These are phyloP conservation scores for Larimichthys crocea DNA, from an alignment of 2,113 vertebrate species.

Conservation along the genomic window DNA sequence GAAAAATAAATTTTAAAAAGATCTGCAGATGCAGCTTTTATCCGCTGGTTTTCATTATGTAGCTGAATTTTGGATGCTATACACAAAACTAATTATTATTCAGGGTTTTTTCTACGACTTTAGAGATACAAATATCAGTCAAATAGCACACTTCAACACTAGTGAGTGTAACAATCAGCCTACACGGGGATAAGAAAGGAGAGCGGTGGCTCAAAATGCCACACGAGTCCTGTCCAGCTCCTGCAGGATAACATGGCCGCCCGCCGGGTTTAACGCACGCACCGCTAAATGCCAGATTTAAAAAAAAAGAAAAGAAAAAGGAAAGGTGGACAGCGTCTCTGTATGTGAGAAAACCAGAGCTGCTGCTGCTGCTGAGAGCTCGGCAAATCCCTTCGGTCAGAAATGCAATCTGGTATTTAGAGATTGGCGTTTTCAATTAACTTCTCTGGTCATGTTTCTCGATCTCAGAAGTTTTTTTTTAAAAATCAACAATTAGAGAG, in stretches of 20 bases:
- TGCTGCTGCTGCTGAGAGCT: background rate
- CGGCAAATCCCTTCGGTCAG: background rate
- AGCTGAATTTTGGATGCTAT: background rate
- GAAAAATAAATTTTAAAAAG: background rate
- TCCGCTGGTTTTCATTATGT: background rate
- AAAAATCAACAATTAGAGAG: background rate
- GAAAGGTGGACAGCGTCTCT: slow-evolving; percentile 2
- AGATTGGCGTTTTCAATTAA: background rate
- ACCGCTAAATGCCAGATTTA: slow-evolving; percentile 28
- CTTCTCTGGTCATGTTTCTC: background rate
- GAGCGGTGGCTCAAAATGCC: slow-evolving; percentile 30
- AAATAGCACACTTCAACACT: background rate
- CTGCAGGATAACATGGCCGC: slow-evolving; percentile 43
- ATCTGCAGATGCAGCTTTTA: background rate
- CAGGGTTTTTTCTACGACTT: background rate
- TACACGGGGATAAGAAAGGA: background rate
- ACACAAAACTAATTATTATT: background rate
- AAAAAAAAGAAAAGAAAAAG: slow-evolving; percentile 3
- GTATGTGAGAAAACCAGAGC: background rate
- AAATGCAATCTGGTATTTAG: background rate
- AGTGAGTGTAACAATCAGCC: background rate
- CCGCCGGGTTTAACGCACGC: background rate
- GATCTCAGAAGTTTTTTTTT: background rate
- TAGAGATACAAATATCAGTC: background rate
- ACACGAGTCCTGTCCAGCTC: slow-evolving; percentile 27